phyloP scores from a whole-genome alignment of 1,140 invertebrate genomes.

The Danaus melanippus region DNA sequence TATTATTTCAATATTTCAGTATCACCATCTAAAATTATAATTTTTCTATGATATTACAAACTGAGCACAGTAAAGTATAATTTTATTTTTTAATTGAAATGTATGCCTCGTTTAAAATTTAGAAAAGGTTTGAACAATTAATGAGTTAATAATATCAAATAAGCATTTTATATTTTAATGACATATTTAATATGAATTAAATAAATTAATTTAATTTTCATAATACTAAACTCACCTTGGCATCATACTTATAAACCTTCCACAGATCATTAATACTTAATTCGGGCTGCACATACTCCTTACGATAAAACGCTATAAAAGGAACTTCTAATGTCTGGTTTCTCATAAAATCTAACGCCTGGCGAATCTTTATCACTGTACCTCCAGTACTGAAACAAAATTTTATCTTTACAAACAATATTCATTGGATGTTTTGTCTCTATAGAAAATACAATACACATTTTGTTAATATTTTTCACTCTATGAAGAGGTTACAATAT shows the following conservation, averaged over 20 bases:
- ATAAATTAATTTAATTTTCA: not conserved
- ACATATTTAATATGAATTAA: not conserved
- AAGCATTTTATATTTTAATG: too few species aligned
- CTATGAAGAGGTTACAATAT: not conserved
- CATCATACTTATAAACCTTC: conserved; percentile 97
- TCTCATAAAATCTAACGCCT: conserved; percentile 95
- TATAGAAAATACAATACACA: conserved; percentile 5
- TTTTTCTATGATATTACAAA: too few species aligned
- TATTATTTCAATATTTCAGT: too few species aligned
- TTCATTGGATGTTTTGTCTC: too few species aligned
- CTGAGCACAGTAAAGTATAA: too few species aligned
- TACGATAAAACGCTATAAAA: conserved; percentile 98
- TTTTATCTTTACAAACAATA: too few species aligned
- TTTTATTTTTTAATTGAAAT: too few species aligned
- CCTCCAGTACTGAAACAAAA: conserved; percentile 65
- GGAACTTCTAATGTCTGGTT: conserved; percentile 97
- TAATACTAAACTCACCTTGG: conserved; percentile 75
- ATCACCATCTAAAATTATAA: too few species aligned
- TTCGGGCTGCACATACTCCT: conserved; percentile 97
- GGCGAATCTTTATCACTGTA: conserved; percentile 90
- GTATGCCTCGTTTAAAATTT: too few species aligned
- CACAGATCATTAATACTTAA: conserved; percentile 96
- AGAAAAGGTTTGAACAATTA: too few species aligned
- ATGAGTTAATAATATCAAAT: too few species aligned
- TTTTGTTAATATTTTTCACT: not conserved